Percentiles rank a stretch among this genome's conserved stretches.
phyloP scores from a whole-genome alignment of 1,140 invertebrate species.

The Coelopa frigida region DNA sequence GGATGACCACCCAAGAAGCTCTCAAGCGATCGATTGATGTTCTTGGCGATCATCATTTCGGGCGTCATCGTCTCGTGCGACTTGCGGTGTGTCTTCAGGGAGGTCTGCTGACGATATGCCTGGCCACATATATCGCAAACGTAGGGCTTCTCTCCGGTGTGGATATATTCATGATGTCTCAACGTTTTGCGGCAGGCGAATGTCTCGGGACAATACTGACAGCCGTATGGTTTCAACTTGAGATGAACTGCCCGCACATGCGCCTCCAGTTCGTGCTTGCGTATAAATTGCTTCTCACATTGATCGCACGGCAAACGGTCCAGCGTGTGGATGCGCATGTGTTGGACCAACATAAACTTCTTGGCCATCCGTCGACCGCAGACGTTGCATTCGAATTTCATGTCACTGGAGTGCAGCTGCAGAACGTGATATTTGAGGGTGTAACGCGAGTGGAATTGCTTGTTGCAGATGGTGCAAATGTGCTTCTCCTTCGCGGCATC shows the following conservation, averaged over 20 bases:
- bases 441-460: conserved; percentile 37
- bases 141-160: conserved; percentile 72
- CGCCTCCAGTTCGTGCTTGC: conserved; percentile 36
- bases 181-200: conserved; percentile 38
- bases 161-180: conserved; percentile 55
- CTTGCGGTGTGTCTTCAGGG: conserved; percentile 36
- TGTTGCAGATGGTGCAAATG: conserved; percentile 29
- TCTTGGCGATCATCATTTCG: neutral
- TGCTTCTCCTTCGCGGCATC: conserved; percentile 18
- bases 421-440: conserved; percentile 34
- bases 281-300: conserved; percentile 31
- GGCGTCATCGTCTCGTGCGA: conserved; percentile 24
- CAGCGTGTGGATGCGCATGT: conserved; percentile 36
- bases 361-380: conserved; percentile 38
- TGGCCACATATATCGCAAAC: conserved; percentile 63
- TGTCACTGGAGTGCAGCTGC: conserved; percentile 27
- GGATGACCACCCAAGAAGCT: no score
- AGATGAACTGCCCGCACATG: conserved; percentile 41
- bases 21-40: no score
- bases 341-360: conserved; percentile 38
- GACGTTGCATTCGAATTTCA: conserved; percentile 29
- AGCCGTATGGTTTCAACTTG: conserved; percentile 35
- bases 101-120: conserved; percentile 35
- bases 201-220: conserved; percentile 27
- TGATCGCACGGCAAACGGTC: conserved; percentile 38